Base-by-base conservation (phyloP, 1,140 invertebrate species). In the Vanessa atalanta region DNA sequence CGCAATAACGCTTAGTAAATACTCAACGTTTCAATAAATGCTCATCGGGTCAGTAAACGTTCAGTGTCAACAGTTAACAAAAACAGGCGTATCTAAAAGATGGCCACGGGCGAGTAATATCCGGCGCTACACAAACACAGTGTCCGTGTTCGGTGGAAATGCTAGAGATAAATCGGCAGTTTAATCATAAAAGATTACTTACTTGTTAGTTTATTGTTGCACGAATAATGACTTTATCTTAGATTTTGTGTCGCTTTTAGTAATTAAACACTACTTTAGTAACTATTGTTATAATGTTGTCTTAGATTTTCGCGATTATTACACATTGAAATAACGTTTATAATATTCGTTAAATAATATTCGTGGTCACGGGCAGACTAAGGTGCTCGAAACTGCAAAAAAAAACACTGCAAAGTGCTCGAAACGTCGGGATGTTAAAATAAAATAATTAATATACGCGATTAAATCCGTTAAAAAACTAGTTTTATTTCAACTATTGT, bases 71-170 rank as follows among this genome's bases (percentile, higher is more conserved):
- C 66, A 57, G 51, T 69, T 57, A 57, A 69, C 66, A 57, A 69
- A 69, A 69, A 69, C 66, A 69, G 47, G 23, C 23, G 57, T 37
- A 37, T 69, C 31, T 57, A 47, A 60, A 60, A 61, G 57, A 68
- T 71, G 50, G 72, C 75, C 60, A 50, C 55, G 50, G 75, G 75
- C 75, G 70, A 70, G 76, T 69, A 78, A 78, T 78, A 78, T 78
- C 76, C 76, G 60, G 66, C 15, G 16, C 61, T 71, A 16, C 48
- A 61, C 72, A 65, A 61, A 68, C 31, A 65, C 15, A n/a, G 23
- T 26, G 55, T 13, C 55, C 57, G 53, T 57, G 57, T 60, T 9
- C 57, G 23, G 20, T 61, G 8, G 31, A 26, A 61, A 61, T 37
- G 31, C 26, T 4, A 7, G 57, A 15, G 48, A 51, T 9, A n/a